Percentiles rank a stretch among this genome's conserved stretches.
phyloP scores from a whole-genome alignment of 2,888 invertebrate genomes.

The Torymus tubicola region DNA sequence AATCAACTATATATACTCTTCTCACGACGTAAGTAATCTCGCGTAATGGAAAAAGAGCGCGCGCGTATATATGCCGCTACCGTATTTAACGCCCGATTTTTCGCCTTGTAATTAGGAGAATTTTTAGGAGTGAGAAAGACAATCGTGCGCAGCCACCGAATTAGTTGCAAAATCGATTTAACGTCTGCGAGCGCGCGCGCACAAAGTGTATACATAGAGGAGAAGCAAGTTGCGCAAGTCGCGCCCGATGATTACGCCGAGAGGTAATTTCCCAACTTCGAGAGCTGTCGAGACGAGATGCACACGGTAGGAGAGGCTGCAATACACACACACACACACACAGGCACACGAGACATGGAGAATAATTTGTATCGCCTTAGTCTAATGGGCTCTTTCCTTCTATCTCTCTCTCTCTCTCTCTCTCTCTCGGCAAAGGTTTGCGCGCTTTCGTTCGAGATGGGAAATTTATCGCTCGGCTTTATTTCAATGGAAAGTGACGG shows the following conservation, averaged over 20 bases:
- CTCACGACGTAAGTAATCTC: conserved; percentile 25
- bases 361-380: conserved; percentile 19
- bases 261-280: conserved; percentile 15
- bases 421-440: not conserved
- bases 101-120: too few relatives aligned
- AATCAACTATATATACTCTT: conserved; percentile 15
- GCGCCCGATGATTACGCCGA: not conserved
- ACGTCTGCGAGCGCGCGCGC: not conserved
- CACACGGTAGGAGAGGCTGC: too few relatives aligned
- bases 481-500: conserved; percentile 32
- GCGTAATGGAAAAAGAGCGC: not conserved
- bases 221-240: not conserved
- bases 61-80: too few relatives aligned
- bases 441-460: conserved; percentile 1
- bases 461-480: conserved; percentile 26
- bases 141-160: too few relatives aligned
- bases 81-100: too few relatives aligned
- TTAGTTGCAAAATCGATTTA: too few relatives aligned
- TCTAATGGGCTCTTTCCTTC: too few relatives aligned
- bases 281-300: too few relatives aligned
- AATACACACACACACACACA: too few relatives aligned
- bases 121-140: too few relatives aligned
- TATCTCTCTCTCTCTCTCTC: too few relatives aligned
- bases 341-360: not conserved
- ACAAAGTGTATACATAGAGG: not conserved